phyloP scores from a whole-genome alignment of 2,888 invertebrate genomes.

The Drosophila robusta region DNA sequence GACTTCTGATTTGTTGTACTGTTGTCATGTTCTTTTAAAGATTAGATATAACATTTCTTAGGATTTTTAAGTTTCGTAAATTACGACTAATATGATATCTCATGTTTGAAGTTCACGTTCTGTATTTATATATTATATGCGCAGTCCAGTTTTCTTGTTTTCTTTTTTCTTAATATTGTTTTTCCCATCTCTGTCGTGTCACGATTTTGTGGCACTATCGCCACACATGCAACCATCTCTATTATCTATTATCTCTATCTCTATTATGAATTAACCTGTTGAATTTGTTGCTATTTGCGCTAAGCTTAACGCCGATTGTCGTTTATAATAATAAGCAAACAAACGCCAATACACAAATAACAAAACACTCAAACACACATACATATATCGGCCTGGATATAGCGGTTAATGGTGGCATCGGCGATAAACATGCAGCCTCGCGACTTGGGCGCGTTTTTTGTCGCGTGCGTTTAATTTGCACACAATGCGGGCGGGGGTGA shows the following conservation, averaged over 20 bases:
- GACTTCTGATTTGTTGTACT: too few species aligned
- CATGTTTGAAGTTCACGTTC: too few species aligned
- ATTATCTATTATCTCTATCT: conserved; percentile 7
- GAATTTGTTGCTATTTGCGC: conserved; percentile 58
- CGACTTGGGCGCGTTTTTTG: conserved; percentile 44
- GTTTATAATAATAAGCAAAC: conserved; percentile 28
- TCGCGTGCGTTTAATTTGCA: conserved; percentile 65
- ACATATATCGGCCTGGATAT: not conserved
- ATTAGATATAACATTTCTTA: not conserved
- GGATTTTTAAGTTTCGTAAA: too few species aligned
- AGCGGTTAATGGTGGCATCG: not conserved
- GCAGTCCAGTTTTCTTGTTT: too few species aligned
- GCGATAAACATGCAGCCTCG: conserved; percentile 18
- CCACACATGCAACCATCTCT: conserved; percentile 10
- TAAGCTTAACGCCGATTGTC: conserved; percentile 50
- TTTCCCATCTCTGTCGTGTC: conserved; percentile 12
- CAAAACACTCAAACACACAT: not conserved
- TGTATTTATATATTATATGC: too few species aligned
- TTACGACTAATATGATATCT: not conserved
- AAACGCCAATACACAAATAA: not conserved
- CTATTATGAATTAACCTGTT: conserved; percentile 50
- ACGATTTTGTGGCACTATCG: conserved; percentile 2
- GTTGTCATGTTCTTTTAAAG: too few species aligned
- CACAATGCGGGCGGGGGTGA: conserved; percentile 12
- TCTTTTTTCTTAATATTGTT: not conserved